Base-by-base conservation (phyloP, 2,888 invertebrate species). In the Scelioninae gen. 2 region DNA sequence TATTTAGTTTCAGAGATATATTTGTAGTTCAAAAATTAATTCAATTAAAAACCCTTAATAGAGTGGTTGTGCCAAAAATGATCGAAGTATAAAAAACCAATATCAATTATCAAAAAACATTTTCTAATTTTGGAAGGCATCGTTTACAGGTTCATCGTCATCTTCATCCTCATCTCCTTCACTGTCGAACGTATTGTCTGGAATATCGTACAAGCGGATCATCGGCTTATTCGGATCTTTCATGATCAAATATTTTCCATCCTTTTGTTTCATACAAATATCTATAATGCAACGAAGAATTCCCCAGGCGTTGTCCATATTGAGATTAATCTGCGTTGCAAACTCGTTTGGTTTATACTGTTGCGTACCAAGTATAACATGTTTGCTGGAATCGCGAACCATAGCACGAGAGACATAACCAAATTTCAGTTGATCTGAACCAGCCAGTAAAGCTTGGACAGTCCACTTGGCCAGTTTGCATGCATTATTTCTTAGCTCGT, bases 241-340 rank as follows among this genome's bases (percentile, higher is more conserved):
- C 95, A 98, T 96, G 79, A 98, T 96, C 82, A 98, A 89, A 87
- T 97, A 98, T 87, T 94, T 94, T 81, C 98, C 98, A 84, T 97
- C 96, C 83, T 96, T 94, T 86, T 97, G 95, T 87, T 96, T 96
- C 94, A 97, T 95, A 81, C 97, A 95, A 75, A 96, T 94, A 82
- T 99, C 98, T 79, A 99, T 94, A 82, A 99, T 96, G 87, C 97
- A 98, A 11, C 98, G 91, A 73, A 99, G 89, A 69, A 99, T 95
- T 76, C 97, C 99, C 99, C 99, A 99, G 1, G 96, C 97, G 87
- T 99, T 99, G 87, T 99, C 99, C 97, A 99, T 97, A 84, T 97
- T 98, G 81, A 99, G 88, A 87, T 97, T 98, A 84, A 99, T 99
- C 87, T 99, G 98, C 6, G 95, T 96, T 9, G 98, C 98, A 87